phyloP scores from a whole-genome alignment of 2,797 vertebrate genomes.

The Megalops cyprinoides region DNA sequence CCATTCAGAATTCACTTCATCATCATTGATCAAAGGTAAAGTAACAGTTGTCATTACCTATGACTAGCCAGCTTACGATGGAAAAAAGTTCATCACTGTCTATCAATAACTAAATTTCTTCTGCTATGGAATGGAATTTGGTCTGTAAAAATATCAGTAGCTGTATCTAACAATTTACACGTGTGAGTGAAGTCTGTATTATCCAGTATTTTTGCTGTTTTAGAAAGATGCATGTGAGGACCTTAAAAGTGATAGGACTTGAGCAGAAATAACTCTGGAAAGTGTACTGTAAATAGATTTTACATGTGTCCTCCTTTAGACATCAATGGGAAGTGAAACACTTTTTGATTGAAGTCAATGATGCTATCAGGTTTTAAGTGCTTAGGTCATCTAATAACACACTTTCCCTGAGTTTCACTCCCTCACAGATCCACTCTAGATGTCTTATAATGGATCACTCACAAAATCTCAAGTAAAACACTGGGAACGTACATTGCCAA shows the following conservation, averaged over 20 bases:
- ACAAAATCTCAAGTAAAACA: background rate
- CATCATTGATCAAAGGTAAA: too few species aligned
- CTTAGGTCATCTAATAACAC: background rate
- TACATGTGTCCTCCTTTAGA: conserved; percentile 7
- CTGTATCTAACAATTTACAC: background rate
- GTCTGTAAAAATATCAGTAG: background rate
- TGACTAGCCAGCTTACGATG: too few species aligned
- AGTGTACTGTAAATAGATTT: background rate
- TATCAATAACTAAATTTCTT: background rate
- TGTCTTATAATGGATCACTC: background rate
- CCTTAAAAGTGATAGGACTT: too few species aligned
- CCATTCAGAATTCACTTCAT: background rate
- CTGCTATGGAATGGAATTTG: too few species aligned
- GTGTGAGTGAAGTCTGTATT: background rate
- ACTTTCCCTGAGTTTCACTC: too few species aligned
- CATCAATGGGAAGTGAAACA: background rate
- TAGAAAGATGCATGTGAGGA: too few species aligned
- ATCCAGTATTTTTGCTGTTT: too few species aligned
- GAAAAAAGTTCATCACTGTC: background rate
- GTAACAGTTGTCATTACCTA: too few species aligned
- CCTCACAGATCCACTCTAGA: background rate
- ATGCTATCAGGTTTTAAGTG: background rate
- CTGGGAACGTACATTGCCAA: background rate
- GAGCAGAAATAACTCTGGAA: background rate
- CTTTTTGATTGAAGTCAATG: background rate